Conservation (phyloP, 2,797 vertebrate species). For the Coilia nasus region DNA sequence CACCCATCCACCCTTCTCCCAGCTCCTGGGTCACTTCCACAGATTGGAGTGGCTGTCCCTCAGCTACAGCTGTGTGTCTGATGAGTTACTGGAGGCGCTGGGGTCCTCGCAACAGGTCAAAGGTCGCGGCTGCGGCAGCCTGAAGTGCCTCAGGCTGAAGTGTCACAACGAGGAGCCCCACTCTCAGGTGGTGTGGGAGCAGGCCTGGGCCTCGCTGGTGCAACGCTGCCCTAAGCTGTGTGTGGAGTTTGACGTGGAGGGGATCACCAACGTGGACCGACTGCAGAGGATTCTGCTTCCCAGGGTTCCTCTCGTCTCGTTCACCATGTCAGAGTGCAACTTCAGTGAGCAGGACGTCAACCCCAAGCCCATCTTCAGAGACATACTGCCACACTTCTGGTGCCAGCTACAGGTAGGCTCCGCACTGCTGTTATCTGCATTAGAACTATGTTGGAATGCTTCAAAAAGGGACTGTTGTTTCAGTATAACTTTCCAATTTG, state of each 20-base stretch:
- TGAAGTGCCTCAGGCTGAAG: neutral
- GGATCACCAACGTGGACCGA: constrained; percentile 63
- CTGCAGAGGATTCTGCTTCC: constrained; percentile 71
- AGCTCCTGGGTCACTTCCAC: neutral
- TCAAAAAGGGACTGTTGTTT: neutral
- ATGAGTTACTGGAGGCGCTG: neutral
- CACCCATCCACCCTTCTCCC: neutral
- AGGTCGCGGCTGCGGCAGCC: neutral
- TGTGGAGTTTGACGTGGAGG: constrained; percentile 69
- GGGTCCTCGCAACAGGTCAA: neutral
- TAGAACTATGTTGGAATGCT: neutral
- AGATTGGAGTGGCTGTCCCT: neutral
- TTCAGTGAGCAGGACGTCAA: constrained; percentile 65
- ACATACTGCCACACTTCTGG: neutral
- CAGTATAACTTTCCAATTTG: neutral
- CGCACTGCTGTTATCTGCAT: neutral
- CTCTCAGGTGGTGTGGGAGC: constrained; percentile 66
- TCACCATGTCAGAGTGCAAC: constrained; percentile 66
- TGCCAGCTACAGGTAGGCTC: neutral
- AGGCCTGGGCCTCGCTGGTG: constrained; percentile 70
- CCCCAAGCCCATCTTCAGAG: constrained; percentile 65
- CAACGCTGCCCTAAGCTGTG: constrained; percentile 64
- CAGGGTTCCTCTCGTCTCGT: constrained; percentile 70
- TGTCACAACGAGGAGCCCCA: constrained; percentile 36
- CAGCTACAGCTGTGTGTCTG: constrained; percentile 3